Evolutionary conservation across 2,888 invertebrate genomes (phyloP), one percentile per base, ranked within the genome.

Genomic region (Calameuta idolon): DNA sequence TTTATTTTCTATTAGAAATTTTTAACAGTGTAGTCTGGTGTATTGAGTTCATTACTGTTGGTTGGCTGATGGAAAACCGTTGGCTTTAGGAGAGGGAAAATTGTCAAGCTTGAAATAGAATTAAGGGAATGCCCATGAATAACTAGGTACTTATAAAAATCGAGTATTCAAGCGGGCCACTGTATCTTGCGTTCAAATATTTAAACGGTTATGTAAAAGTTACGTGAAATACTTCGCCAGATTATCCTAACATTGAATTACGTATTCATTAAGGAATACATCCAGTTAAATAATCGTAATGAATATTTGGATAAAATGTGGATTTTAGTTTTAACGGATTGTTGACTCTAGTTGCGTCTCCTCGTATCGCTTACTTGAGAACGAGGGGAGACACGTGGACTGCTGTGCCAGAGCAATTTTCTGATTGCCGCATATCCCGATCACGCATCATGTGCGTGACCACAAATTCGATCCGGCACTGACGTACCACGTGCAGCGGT

Each of bases 331-430:
- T 23, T 9, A 55, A 55, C 55, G 23, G 23, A 55, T 23, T 55
- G 23, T 55, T 55, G 55, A 55, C 23, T 55, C 23, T 55, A 1
- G 55, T 9, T 23, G 55, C 23, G 55, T 55, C 23, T 75, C 77
- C 33, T 71, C 69, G 83, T 83, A 92, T 92, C 23, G 94, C 94
- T 69, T 15, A 55, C 11, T 69, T 11, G 30, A 77, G 55, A 69
- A 95, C 84, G 83, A 94, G 94, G 84, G 96, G 93, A 0, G 97
- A 96, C 87, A 98, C 96, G 85, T 99, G 97, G 73, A 98, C 91
- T 79, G 98, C 94, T 92, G 71, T 23, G 31, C 12, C 31, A 23
- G 15, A 71, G 71, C 31, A 71, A 71, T 71, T 71, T 71, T 71
- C 37, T 35, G 74, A 74, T 74, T 74, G 12, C 35, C 35, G 30